phyloP scores from a whole-genome alignment of 1,140 invertebrate genomes.

The Hetaerina americana region DNA sequence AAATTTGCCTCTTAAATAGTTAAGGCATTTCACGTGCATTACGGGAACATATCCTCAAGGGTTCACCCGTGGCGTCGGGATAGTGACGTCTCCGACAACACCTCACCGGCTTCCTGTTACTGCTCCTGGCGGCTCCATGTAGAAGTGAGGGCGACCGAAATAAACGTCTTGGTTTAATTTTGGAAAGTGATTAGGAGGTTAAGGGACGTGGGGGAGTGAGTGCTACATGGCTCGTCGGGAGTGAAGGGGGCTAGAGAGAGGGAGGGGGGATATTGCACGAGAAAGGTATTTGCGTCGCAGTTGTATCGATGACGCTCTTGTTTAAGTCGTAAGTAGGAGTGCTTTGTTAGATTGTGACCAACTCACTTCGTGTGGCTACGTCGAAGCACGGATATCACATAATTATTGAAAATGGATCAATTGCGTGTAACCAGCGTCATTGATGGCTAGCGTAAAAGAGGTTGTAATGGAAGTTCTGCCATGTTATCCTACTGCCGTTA shows the following conservation, averaged over 20 bases:
- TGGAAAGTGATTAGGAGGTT: slow-evolving; percentile 6
- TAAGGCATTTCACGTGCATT: too few species aligned
- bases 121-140: background rate
- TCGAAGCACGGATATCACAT: background rate
- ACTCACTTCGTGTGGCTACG: background rate
- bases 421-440: background rate
- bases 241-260: too few species aligned
- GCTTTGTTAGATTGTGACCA: background rate
- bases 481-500: too few species aligned
- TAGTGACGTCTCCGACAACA: background rate
- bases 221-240: background rate
- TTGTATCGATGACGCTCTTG: background rate
- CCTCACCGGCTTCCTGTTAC: background rate
- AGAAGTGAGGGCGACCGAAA: background rate
- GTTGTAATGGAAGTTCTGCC: too few species aligned
- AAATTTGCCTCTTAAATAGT: too few species aligned
- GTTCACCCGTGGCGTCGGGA: too few species aligned
- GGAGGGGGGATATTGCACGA: background rate
- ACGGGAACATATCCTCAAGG: too few species aligned
- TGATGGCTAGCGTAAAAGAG: background rate
- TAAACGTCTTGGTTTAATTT: slow-evolving; percentile 10
- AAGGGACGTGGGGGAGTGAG: slow-evolving; percentile 2
- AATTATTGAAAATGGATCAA: background rate
- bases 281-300: background rate
- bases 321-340: background rate